Evolutionary conservation across 2,113 vertebrate genomes (phyloP).

Genomic region (Pantherophis guttatus): DNA sequence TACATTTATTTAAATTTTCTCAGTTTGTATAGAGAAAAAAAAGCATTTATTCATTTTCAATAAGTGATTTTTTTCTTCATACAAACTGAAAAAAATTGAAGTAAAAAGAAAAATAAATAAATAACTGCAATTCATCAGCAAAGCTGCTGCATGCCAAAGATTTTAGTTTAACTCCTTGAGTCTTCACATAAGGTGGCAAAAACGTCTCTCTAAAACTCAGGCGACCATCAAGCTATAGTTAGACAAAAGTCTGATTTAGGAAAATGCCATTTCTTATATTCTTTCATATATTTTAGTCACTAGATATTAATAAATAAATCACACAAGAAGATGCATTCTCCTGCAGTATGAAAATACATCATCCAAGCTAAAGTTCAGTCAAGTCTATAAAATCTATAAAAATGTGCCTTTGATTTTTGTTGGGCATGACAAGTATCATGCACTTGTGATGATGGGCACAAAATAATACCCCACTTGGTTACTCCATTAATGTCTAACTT

Average conservation of each 20-base stretch:
- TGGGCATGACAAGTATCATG: neutral
- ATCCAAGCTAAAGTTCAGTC: neutral
- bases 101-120: neutral
- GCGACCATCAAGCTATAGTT: neutral
- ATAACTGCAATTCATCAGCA: neutral
- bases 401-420: neutral
- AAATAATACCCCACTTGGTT: neutral
- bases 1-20: neutral
- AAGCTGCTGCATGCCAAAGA: neutral
- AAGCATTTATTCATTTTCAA: neutral
- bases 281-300: neutral
- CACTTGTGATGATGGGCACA: neutral
- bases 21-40: neutral
- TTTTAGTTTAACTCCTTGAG: neutral
- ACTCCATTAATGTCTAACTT: constrained; percentile 7
- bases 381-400: neutral
- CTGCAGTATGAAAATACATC: neutral
- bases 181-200: neutral
- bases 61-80: neutral
- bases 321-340: neutral
- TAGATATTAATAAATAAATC: neutral
- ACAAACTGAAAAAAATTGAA: neutral
- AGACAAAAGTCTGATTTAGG: neutral
- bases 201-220: neutral
- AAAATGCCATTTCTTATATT: neutral